Evolutionary conservation across 2,797 vertebrate species (phyloP), one percentile per base, ranked within the genome.

Genomic region (Neopelma chrysocephalum): DNA sequence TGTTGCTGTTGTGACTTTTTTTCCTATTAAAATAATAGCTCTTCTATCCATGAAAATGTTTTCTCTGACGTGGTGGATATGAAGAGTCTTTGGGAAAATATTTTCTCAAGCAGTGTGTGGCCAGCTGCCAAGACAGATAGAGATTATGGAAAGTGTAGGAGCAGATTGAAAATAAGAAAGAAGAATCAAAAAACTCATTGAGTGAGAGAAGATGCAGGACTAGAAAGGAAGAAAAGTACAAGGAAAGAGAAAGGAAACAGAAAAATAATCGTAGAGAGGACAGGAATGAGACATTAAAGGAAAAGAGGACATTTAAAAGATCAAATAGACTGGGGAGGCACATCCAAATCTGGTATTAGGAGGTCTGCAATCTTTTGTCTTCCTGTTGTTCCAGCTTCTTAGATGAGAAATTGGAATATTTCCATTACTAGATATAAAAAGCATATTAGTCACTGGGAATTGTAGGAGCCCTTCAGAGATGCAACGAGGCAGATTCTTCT

Each of bases 341-440:
- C 88, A 89, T 54, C 65, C 76, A 76, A 76, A 38, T 82, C 29
- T 93, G 40, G 12, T 40, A 23, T n/a, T 70, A 31, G 57, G 65
- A 86, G 10, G 19, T 76, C 58, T 93, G 56, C 57, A 88, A 47
- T 66, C 73, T 91, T 95, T 90, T 94, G 73, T 91, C 73, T 93
- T 90, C 87, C 89, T 93, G 62, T 82, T 94, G 66, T 54, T 82
- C 12, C 70, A 91, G 29, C 54, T 60, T 86, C 85, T 90, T 69
- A 56, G 62, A 87, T 32, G 82, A 91, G 80, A 76, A 72, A 62
- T 10, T 90, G 89, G 85, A 94, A 43, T 60, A 56, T 40, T 75
- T 91, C 85, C 62, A 70, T 66, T 29, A 25, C 82, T 90, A 66
- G 82, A 82, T 96, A 94, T 90, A 94, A 91, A 96, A 95, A 95